Conservation (phyloP, 2,797 vertebrate species). For the Gephyroberyx darwinii region DNA sequence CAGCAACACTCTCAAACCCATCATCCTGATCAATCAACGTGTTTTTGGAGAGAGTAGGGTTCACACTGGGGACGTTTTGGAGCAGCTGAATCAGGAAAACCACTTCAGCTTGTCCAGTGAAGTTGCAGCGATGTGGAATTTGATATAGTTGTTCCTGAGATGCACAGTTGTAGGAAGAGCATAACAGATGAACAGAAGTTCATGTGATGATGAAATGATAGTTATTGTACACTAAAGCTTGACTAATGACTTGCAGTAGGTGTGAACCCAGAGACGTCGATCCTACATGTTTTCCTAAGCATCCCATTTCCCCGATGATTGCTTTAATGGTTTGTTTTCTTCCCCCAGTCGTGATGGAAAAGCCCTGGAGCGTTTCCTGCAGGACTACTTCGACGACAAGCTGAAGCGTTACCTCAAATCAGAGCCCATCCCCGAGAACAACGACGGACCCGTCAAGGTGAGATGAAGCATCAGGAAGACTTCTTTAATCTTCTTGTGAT, state of each 20-base stretch:
- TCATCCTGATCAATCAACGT: too few relatives aligned
- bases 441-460: constrained; percentile 97
- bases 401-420: constrained; percentile 97
- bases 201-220: too few relatives aligned
- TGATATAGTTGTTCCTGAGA: too few relatives aligned
- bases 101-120: too few relatives aligned
- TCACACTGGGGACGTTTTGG: not conserved
- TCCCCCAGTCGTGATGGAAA: constrained; percentile 90
- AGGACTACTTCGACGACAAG: constrained; percentile 91
- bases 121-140: too few relatives aligned
- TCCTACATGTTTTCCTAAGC: not conserved
- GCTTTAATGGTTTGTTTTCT: not conserved
- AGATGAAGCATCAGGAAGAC: constrained; percentile 15
- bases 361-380: constrained; percentile 92
- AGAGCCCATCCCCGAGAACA: constrained; percentile 91
- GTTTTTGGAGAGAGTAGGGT: too few relatives aligned
- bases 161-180: too few relatives aligned
- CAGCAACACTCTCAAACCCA: too few relatives aligned
- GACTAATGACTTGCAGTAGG: too few relatives aligned
- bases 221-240: too few relatives aligned
- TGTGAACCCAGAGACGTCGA: too few relatives aligned
- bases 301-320: not conserved
- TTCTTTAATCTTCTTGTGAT: not conserved
- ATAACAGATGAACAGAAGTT: too few relatives aligned
- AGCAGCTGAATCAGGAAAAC: not conserved